Conservation (phyloP, 2,888 invertebrate species). For the Spodoptera picta region DNA sequence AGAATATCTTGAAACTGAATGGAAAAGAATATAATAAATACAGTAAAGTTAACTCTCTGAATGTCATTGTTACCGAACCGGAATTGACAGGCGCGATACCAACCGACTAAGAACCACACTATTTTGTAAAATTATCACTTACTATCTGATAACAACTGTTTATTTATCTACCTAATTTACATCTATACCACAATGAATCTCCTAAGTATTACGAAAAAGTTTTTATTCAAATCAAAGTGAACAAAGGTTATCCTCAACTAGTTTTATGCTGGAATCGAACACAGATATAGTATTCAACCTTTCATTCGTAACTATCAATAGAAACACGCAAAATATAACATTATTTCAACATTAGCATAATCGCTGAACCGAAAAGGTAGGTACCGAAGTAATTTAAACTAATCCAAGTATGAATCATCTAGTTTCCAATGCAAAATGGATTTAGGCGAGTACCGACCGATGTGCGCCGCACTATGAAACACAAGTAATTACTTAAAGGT, state of each 20-base stretch:
- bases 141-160: slow-evolving; percentile 11
- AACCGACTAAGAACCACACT: slow-evolving; percentile 16
- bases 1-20: slow-evolving; percentile 4
- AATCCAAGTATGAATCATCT: slow-evolving; percentile 54
- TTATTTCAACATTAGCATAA: slow-evolving; percentile 46
- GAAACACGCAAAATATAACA: slow-evolving; percentile 48
- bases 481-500: slow-evolving; percentile 79
- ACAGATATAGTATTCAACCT: slow-evolving; percentile 36
- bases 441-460: slow-evolving; percentile 57
- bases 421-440: slow-evolving; percentile 43
- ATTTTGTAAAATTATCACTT: slow-evolving; percentile 5
- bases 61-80: slow-evolving; percentile 13
- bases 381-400: slow-evolving; percentile 18
- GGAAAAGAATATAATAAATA: slow-evolving; percentile 4
- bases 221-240: slow-evolving; percentile 32
- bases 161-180: not conserved
- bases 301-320: slow-evolving; percentile 60
- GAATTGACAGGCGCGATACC: slow-evolving; percentile 1
- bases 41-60: not conserved
- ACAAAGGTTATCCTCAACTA: slow-evolving; percentile 30
- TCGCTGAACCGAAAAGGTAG: slow-evolving; percentile 52
- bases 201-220: not conserved
- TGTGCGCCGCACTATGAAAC: slow-evolving; percentile 66
- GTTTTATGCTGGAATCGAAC: slow-evolving; percentile 34
- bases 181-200: slow-evolving; percentile 3